Percentiles rank a stretch among this genome's conserved stretches.
These are phyloP conservation scores for Semnornis frantzii DNA, from an alignment of 2,113 vertebrate species.

Conservation along the genomic window DNA sequence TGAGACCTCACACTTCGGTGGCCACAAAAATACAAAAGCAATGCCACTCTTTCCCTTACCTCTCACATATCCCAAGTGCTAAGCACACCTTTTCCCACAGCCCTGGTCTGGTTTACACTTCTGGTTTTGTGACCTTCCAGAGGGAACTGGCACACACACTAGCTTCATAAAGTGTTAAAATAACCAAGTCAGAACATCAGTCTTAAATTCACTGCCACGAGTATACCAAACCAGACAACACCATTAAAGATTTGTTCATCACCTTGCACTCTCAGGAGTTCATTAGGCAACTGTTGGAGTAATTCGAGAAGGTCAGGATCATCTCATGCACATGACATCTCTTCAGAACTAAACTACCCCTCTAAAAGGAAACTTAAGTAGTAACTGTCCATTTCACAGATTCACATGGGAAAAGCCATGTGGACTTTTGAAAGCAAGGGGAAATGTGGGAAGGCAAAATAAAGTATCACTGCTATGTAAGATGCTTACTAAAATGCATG, in stretches of 20 bases:
- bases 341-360: not conserved
- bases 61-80: not conserved
- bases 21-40: not conserved
- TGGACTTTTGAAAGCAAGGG: not conserved
- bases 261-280: not conserved
- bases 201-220: not conserved
- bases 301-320: not conserved
- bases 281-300: not conserved
- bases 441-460: not conserved
- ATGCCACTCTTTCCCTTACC: not conserved
- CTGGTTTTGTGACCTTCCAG: not conserved
- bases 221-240: not conserved
- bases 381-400: not conserved
- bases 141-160: not conserved
- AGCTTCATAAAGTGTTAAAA: not conserved
- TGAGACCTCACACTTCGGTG: not conserved
- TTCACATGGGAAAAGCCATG: not conserved
- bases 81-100: not conserved
- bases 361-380: not conserved
- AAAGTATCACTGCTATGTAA: not conserved
- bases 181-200: not conserved
- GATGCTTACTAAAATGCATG: not conserved
- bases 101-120: not conserved
- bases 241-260: not conserved
- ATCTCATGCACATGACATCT: not conserved